Evolutionary conservation across 2,797 vertebrate genomes (phyloP).

Genomic region (Pagetopsis macropterus): DNA sequence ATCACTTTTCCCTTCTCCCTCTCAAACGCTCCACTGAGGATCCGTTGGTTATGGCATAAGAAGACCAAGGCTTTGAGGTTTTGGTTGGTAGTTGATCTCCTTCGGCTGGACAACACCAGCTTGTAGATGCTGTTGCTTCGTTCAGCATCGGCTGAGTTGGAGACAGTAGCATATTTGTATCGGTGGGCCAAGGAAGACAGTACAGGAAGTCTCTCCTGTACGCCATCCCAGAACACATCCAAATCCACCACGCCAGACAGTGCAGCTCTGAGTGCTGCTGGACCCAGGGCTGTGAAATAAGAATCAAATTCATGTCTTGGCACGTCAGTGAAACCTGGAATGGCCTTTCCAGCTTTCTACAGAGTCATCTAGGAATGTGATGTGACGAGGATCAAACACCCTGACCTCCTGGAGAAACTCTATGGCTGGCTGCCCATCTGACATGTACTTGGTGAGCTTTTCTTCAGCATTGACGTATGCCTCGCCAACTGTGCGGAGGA

Average conservation of each 20-base stretch:
- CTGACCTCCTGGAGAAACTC: constrained; percentile 8
- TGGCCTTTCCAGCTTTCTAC: constrained; percentile 9
- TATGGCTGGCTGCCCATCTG: too few species aligned
- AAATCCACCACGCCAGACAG: constrained; percentile 28
- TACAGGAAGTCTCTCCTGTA: neutral
- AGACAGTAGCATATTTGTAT: constrained; percentile 25
- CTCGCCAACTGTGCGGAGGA: neutral
- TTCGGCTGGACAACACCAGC: constrained; percentile 31
- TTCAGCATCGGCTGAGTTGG: constrained; percentile 43
- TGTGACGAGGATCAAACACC: constrained; percentile 29
- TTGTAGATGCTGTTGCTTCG: constrained; percentile 41
- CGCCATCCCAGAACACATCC: constrained; percentile 4
- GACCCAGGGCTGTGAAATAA: neutral
- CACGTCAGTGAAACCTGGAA: constrained; percentile 31
- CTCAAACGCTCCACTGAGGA: constrained; percentile 10
- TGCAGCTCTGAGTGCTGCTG: constrained; percentile 32
- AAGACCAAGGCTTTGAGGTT: constrained; percentile 41
- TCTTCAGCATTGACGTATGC: constrained; percentile 32
- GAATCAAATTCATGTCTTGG: neutral
- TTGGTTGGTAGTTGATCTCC: constrained; percentile 21
- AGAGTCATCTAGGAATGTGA: constrained; percentile 1
- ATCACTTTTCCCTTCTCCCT: too few species aligned
- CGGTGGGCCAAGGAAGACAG: neutral
- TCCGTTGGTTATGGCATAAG: constrained; percentile 31
- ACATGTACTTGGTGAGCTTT: constrained; percentile 7